Percentiles rank a stretch among this genome's conserved stretches.
phyloP scores from a whole-genome alignment of 2,113 vertebrate species.

The Equus przewalskii region DNA sequence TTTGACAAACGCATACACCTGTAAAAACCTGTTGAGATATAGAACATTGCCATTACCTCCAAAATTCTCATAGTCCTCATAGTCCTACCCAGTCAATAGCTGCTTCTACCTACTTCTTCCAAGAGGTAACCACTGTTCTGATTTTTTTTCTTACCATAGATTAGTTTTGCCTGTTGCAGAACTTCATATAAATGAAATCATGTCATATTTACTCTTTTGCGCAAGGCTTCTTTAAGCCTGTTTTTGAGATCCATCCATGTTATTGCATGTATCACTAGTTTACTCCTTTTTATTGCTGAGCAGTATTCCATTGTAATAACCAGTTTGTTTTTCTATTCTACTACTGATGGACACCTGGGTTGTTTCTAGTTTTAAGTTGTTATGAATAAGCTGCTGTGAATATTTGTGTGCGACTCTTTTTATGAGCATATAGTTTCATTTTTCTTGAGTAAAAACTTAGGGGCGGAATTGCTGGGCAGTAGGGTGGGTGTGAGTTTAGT shows the following conservation, averaged over 20 bases:
- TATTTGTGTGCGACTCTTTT: constrained; percentile 28
- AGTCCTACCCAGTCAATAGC: background rate
- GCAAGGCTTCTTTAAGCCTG: background rate
- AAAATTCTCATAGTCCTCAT: background rate
- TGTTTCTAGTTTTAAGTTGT: constrained; percentile 43
- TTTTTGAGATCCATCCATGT: background rate
- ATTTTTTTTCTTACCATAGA: constrained; percentile 20
- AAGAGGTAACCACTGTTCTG: background rate
- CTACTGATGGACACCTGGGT: background rate
- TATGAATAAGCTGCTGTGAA: constrained; percentile 30
- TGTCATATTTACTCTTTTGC: background rate
- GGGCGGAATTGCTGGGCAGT: background rate
- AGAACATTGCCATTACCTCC: background rate
- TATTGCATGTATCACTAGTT: background rate
- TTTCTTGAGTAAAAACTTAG: constrained; percentile 41
- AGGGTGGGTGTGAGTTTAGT: constrained; percentile 22
- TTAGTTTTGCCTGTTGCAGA: constrained; percentile 27
- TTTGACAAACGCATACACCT: background rate
- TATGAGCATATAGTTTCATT: constrained; percentile 56
- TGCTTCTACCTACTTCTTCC: background rate
- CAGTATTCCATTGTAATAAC: constrained; percentile 10
- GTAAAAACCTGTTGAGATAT: background rate
- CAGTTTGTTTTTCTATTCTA: constrained; percentile 21
- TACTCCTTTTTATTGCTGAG: constrained; percentile 54
- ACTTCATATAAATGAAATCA: constrained; percentile 19